phyloP scores from a whole-genome alignment of 2,888 invertebrate species.

The Drosophila kambysellisi region DNA sequence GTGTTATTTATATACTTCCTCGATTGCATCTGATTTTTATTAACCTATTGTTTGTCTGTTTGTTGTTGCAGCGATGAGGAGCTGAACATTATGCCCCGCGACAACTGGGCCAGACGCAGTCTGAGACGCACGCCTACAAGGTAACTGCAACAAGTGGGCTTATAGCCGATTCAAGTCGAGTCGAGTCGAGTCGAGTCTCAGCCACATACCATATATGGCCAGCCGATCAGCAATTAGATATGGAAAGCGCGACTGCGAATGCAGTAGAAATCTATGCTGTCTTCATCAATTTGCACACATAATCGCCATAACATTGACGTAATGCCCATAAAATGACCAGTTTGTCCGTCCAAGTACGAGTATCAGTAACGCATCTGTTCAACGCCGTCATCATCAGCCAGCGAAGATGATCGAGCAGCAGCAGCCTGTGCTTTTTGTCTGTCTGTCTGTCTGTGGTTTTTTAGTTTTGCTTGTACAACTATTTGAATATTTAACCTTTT shows the following conservation, averaged over 20 bases:
- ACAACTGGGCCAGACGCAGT: slow-evolving; percentile 94
- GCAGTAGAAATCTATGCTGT: slow-evolving; percentile 39
- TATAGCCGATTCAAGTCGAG: slow-evolving; percentile 13
- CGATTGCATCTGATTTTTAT: slow-evolving; percentile 26
- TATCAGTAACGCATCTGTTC: slow-evolving; percentile 40
- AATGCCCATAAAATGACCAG: slow-evolving; percentile 57
- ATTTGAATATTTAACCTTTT: slow-evolving; percentile 75
- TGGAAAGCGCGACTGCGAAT: slow-evolving; percentile 40
- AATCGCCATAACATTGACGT: slow-evolving; percentile 55
- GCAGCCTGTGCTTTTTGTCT: slow-evolving; percentile 1
- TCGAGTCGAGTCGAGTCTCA: slow-evolving; percentile 6
- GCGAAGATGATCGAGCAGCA: slow-evolving; percentile 6
- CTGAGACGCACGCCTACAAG: slow-evolving; percentile 92
- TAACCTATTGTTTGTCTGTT: slow-evolving; percentile 45
- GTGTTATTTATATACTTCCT: slow-evolving; percentile 26
- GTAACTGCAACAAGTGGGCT: slow-evolving; percentile 85
- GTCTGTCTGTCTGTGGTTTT: slow-evolving; percentile 23
- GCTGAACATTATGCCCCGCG: slow-evolving; percentile 88
- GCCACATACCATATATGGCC: slow-evolving; percentile 39
- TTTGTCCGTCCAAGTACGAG: slow-evolving; percentile 23
- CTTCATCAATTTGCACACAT: slow-evolving; percentile 41
- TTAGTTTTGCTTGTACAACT: slow-evolving; percentile 32
- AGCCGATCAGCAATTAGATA: slow-evolving; percentile 45
- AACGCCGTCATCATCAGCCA: slow-evolving; percentile 24
- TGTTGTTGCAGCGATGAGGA: slow-evolving; percentile 86